Evolutionary conservation across 2,113 vertebrate genomes (phyloP), one percentile per base, ranked within the genome.

Genomic region (Hippocampus guttulatus): DNA sequence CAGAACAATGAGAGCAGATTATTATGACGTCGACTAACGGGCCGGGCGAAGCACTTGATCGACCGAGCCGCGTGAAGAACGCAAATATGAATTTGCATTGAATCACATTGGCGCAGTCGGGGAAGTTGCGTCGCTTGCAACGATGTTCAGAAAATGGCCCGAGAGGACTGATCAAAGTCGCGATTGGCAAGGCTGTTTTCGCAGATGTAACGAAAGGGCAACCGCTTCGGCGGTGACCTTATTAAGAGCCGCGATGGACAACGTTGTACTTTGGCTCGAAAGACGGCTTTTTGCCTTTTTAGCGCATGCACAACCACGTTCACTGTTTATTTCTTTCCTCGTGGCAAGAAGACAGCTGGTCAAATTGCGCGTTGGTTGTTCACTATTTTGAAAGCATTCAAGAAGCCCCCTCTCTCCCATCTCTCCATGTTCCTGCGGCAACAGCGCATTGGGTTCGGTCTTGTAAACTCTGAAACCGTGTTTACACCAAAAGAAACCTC

Each of bases 201-300:
- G 76, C 60, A 64, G 74, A 30, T 69, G 73, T 47, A 33, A 61
- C 1, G 20, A 18, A 77, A 81, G 67, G 78, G 76, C 75, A 60
- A 64, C 67, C 62, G 81, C 81, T 82, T 85, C 81, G 87, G 85
- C 87, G 85, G 75, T 82, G 79, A 78, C 85, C 82, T 88, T 84
- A 91, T 91, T 89, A 90, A 90, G 33, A 89, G 80, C 85, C 83
- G 79, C 80, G 83, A 82, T 86, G 77, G 85, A 85, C 84, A 88
- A 84, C 88, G 82, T 85, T 85, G 82, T 51, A 51, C 49, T 51
- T 51, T 51, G 16, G 18, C 78, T 83, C 84, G 64, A 74, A 85
- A 83, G 79, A 85, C 82, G 74, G 76, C 68, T 77, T 81, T 73
- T 78, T 80, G 81, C 88, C 81, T 82, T 57, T 75, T 77, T 79